Evolutionary conservation across 2,888 invertebrate genomes (phyloP).

Genomic region (Leptopilina myrica): DNA sequence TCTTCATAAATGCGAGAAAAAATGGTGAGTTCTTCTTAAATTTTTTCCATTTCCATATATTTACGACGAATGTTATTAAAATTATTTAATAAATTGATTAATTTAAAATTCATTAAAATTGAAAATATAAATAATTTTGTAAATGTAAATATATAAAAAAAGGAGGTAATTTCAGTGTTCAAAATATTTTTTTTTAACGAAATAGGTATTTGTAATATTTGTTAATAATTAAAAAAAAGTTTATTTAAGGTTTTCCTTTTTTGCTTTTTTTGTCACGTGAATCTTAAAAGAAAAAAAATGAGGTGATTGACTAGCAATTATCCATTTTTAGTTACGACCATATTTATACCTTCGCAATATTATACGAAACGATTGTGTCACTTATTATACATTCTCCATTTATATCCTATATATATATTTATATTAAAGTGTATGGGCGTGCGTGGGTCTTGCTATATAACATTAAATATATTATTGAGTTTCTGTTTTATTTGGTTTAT

Average conservation of each 20-base stretch:
- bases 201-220: too few species aligned
- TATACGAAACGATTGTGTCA: conserved; percentile 44
- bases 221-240: too few species aligned
- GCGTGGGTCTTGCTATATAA: conserved; percentile 47
- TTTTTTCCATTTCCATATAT: too few species aligned
- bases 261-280: neutral
- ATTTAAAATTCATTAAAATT: too few species aligned
- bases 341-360: conserved; percentile 26
- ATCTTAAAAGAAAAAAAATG: conserved; percentile 4
- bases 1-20: too few species aligned
- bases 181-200: too few species aligned
- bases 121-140: too few species aligned
- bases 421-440: conserved; percentile 34
- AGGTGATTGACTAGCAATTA: conserved; percentile 52
- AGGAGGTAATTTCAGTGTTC: too few species aligned
- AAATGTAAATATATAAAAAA: too few species aligned
- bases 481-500: conserved; percentile 42
- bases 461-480: conserved; percentile 44
- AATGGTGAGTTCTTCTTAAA: too few species aligned
- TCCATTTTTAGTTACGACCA: conserved; percentile 52
- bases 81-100: too few species aligned
- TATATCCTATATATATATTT: neutral
- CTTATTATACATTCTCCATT: conserved; percentile 43
- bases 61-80: too few species aligned
- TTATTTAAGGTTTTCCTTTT: neutral